Percentiles rank a stretch among this genome's conserved stretches.
Evolutionary conservation across 2,113 vertebrate genomes (phyloP).

Genomic region (Ageneiosus marmoratus): DNA sequence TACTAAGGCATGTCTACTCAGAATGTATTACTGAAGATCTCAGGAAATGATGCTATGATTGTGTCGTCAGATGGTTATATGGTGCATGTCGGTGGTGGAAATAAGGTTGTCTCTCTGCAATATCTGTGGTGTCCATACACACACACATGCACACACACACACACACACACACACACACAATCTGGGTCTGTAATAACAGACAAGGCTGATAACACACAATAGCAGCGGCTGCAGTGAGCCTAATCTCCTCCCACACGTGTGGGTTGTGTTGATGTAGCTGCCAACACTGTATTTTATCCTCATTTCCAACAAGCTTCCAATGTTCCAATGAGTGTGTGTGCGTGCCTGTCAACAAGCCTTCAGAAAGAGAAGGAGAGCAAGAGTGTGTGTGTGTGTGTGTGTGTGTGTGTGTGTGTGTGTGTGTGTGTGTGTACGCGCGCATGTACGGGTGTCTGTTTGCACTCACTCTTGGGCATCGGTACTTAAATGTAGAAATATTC

Average conservation of each 20-base stretch:
- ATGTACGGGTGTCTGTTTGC: not conserved
- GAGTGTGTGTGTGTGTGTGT: too few relatives aligned
- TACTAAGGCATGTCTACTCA: too few relatives aligned
- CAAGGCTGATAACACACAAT: slow-evolving; percentile 50
- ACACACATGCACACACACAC: not conserved
- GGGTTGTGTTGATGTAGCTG: slow-evolving; percentile 40
- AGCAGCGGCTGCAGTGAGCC: slow-evolving; percentile 35
- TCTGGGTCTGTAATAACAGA: slow-evolving; percentile 44
- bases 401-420: not conserved
- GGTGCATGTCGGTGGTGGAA: not conserved
- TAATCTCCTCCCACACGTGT: slow-evolving; percentile 54
- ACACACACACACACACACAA: not conserved
- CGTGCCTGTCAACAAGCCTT: slow-evolving; percentile 30
- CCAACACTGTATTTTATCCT: slow-evolving; percentile 47
- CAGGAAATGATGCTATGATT: not conserved
- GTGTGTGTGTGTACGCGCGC: not conserved
- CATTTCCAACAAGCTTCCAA: slow-evolving; percentile 43
- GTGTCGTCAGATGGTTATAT: not conserved
- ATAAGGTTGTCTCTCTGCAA: slow-evolving; percentile 1
- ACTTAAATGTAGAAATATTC: not conserved
- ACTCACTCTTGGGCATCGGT: not conserved
- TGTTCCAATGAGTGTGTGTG: slow-evolving; percentile 16
- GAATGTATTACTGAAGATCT: not conserved
- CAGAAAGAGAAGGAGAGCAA: too few relatives aligned
- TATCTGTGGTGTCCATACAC: not conserved